Evolutionary conservation across 2,113 vertebrate species (phyloP), one percentile per base, ranked within the genome.

Genomic region (Salvelinus namaycush): DNA sequence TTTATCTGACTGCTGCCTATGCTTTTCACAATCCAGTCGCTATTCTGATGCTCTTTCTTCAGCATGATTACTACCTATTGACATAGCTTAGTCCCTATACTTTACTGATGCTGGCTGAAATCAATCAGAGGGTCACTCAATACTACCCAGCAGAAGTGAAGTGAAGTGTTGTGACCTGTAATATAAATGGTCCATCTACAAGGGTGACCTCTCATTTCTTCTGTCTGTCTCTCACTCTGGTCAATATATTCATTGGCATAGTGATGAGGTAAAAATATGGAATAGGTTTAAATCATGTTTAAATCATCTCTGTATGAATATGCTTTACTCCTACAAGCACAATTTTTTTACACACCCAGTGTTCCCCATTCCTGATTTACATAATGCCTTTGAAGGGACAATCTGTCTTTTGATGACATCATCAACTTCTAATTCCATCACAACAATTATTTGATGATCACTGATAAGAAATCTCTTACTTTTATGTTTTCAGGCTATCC

Each of bases 401-500:
- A 64, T 64, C 39, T 44, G 39, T 44, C 22, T 24, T 11, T 26
- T 26, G 62, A 64, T 64, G 62, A 64, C 62, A 64, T 64, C 20
- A 14, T 22, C 22, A 11, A 64, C 18, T n/a, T 64, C 9, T 26
- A 26, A 64, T 64, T 64, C 22, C 22, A 64, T 26, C 62, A n/a
- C 62, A 26, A 26, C 62, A 64, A 11, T 12, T n/a, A n/a, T 74
- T 73, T 72, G 27, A 24, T 68, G 24, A 64, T 62, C n/a, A 27
- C 64, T 73, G 64, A 72, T 22, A 68, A 71, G 24, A 71, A 9
- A 65, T 13, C 1, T 20, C 39, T 70, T 57, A 16, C n/a, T 54
- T 22, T 29, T 24, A 57, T 27, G 57, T 57, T 48, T 66, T 67
- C 73, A 79, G 65, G 44, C 29, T 69, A 34, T 75, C 20, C 51